Evolutionary conservation across 2,888 invertebrate genomes (phyloP), one percentile per base, ranked within the genome.

Genomic region (Nasonia oneida): DNA sequence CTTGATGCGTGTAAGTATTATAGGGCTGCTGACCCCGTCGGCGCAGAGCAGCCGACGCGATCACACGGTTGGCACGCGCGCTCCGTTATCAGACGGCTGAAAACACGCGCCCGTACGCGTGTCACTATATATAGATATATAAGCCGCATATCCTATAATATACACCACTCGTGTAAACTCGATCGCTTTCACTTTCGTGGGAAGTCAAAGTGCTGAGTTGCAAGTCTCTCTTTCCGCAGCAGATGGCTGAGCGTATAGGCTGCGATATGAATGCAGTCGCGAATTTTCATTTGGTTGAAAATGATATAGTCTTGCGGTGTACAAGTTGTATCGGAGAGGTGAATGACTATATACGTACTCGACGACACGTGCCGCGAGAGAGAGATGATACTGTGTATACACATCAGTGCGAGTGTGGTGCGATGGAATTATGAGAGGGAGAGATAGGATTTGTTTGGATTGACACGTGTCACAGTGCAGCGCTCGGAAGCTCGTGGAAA

Each of bases 11-110:
- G 12, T 47, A 10, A 47, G 12, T 18, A 15, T 3, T 12, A 50
- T 15, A 53, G 53, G 53, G 53, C 53, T 53, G 53, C 53, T 53
- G 53, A 53, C 53, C 53, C 53, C 53, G 3, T 14, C 53, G 53
- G 3, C 53, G 14, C 53, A 3, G 53, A 53, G 53, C 53, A 14
- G 53, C 53, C 53, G 53, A 53, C 15, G 10, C 64, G 64, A 29
- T 64, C 64, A 64, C 64, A n/a, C 61, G 61, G 61, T n/a, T 23
- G 61, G 61, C 61, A 67, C 23, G 67, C 67, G 67, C 67, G 14
- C 67, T 14, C 18, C 67, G 67, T 70, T 70, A 70, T 70, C 70
- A 4, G 70, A 61, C 57, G 23, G n/a, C n/a, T n/a, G 57, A 61
- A 61, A 61, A 61, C 57, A 61, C 57, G 57, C 70, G 70, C 12